A percentile compares a stretch with the other conserved stretches of the same genome.
Conservation (phyloP, 2,797 vertebrate genomes). For the Halcyon chelicuti region DNA sequence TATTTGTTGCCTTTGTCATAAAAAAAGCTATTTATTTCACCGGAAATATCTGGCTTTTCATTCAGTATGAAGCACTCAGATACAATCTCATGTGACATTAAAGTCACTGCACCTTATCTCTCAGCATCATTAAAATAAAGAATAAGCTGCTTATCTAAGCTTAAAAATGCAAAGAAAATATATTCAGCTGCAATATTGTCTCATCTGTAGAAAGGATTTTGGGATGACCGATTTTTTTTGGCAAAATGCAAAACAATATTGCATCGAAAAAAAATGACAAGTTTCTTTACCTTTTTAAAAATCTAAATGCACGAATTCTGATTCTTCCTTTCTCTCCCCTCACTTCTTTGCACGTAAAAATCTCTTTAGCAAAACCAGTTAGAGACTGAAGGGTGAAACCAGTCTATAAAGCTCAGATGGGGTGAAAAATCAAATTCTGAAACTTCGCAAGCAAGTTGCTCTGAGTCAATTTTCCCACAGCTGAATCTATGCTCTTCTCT, state of each 20-base stretch:
- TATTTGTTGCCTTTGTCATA: not conserved
- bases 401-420: not conserved
- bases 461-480: not conserved
- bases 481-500: not conserved
- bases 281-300: not conserved
- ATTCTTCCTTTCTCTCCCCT: not conserved
- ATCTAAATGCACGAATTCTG: not conserved
- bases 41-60: not conserved
- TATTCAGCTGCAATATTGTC: not conserved
- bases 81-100: not conserved
- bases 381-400: not conserved
- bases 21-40: not conserved
- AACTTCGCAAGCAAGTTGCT: conserved; percentile 16
- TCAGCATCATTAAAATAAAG: not conserved
- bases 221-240: not conserved
- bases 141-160: not conserved
- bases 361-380: not conserved
- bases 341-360: not conserved
- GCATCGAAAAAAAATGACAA: not conserved
- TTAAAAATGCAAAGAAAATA: conserved; percentile 6
- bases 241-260: not conserved
- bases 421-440: not conserved
- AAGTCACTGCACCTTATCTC: not conserved
- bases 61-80: not conserved
- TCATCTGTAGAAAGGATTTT: not conserved